phyloP scores from a whole-genome alignment of 2,888 invertebrate species.

The Eilema depressum region DNA sequence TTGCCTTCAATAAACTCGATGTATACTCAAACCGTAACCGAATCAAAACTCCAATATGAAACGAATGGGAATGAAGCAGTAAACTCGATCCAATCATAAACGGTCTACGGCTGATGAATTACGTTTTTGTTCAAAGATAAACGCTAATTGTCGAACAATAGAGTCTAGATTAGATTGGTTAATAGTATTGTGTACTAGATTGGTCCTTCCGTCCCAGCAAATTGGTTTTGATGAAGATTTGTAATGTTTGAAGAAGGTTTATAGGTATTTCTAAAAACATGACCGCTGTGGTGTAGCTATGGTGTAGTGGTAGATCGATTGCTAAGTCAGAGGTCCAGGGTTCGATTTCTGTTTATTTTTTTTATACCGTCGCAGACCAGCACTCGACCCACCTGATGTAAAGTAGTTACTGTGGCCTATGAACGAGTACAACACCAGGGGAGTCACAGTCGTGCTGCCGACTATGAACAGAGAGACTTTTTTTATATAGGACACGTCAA shows the following conservation, averaged over 20 bases:
- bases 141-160: constrained; percentile 18
- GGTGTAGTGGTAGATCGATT: too few species aligned
- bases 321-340: too few species aligned
- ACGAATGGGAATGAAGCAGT: constrained; percentile 25
- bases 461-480: too few species aligned
- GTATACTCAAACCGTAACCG: constrained; percentile 12
- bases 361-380: too few species aligned
- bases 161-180: constrained; percentile 23
- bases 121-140: constrained; percentile 24
- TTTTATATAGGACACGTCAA: too few species aligned
- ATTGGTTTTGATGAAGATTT: constrained; percentile 39
- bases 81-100: constrained; percentile 38
- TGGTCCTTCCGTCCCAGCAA: constrained; percentile 40
- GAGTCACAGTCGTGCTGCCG: too few species aligned
- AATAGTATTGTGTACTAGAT: constrained; percentile 22
- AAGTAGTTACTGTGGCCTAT: too few species aligned
- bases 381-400: too few species aligned
- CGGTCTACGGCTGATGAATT: constrained; percentile 15
- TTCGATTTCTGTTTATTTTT: too few species aligned
- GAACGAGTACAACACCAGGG: too few species aligned
- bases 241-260: neutral
- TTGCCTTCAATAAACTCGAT: neutral
- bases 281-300: neutral
- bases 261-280: neutral
- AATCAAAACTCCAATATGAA: constrained; percentile 28